Evolutionary conservation across 1,140 invertebrate species (phyloP), one percentile per base, ranked within the genome.

Genomic region (Rhopalosiphum maidis): DNA sequence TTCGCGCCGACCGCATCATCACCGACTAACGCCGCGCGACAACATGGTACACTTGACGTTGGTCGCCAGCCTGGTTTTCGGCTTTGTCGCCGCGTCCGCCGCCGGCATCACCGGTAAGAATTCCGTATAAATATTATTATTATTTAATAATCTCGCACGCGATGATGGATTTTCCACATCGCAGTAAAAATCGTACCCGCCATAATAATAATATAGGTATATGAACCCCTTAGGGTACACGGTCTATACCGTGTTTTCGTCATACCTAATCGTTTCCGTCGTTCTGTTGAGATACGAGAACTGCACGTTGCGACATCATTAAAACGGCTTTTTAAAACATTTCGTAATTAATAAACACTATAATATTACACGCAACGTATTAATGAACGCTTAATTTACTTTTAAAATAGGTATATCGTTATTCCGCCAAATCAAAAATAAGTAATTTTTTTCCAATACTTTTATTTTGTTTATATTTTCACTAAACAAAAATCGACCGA

Each of bases 41-140:
- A n/a, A 48, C 4, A 88, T 88, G 86, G 37, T 35, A 35, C 86
- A 51, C 46, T 88, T 48, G 46, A 88, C 86, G 86, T 51, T 88
- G 15, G 86, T 88, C 86, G 86, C n/a, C 86, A 5, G 15, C 30
- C 5, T 88, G 7, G 30, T 88, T 5, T 88, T 88, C 46, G 86
- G 46, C 43, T 51, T 88, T 21, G n/a, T 35, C 46, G 48, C 87
- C 21, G 87, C 87, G 30, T 35, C 30, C 8, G 8, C 46, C 21
- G n/a, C 46, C 46, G 46, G 43, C 46, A 46, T 46, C 46, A 35
- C 11, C 46, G 86, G 86, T 87, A 87, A 48, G 43, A 77, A 18
- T 60, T 9, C 8, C 25, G 25, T 25, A 25, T 9, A 30, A 30
- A 25, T n/a, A 68, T n/a, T 68, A 68, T n/a, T 41, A 41, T 41